Base-by-base conservation (phyloP, 2,888 invertebrate species). In the Troilus luridus region DNA sequence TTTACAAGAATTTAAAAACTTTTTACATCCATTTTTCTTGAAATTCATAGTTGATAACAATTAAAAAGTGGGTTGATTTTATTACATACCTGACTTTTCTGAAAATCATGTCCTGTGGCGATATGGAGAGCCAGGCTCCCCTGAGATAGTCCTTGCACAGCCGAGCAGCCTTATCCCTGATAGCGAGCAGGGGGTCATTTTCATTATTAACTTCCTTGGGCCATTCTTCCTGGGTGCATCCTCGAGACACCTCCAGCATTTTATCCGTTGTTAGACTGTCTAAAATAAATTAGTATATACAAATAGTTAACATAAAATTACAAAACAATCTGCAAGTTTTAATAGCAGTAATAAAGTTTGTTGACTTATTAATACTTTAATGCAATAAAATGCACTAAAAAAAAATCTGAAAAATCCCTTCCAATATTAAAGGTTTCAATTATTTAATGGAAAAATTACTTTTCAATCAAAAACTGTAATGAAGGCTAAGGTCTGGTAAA, bases 101-200 rank as follows among this genome's bases (percentile, higher is more conserved):
- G 92, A 98, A 96, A 60, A 96, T 95, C 93, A 98, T 96, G 91
- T 97, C 97, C 12, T 96, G 95, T 0, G 97, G 95, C 11, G 96
- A 96, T 54, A 98, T 97, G 54, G 96, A 96, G 94, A 97, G 98
- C 98, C 98, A 98, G 7, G 97, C 96, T 6, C 98, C 98, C 93
- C 97, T 96, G 89, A 98, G 95, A 94, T 98, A 98, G 94, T 98
- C 98, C 93, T 97, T 96, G 94, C 98, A 98, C 93, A 98, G 97
- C 93, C 97, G 96, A 56, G 97, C 96, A 0, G 98, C 98, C 92
- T 97, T 96, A 92, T 97, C 96, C 91, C 96, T 92, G 27, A 92
- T 88, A 11, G 90, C 91, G 64, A 90, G 90, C 58, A 88, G 91
- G 14, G 85, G 11, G 0, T 54, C 21, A 6, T 56, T 58, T 59